Base-by-base conservation (phyloP, 2,113 vertebrate species). In the Zeus faber region DNA sequence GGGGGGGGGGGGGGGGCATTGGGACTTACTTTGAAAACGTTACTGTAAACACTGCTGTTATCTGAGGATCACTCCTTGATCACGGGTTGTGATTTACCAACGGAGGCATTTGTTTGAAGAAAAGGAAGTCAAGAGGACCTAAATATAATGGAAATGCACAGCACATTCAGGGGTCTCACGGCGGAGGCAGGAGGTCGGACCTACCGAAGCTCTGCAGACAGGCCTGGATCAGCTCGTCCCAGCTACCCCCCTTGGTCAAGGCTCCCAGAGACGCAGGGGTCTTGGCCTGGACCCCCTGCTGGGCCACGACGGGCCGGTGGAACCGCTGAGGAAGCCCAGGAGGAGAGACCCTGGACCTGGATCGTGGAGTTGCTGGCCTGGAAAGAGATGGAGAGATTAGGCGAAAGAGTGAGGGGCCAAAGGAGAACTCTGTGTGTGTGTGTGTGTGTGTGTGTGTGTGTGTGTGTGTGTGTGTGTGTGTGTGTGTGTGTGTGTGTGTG, bases 181-280 rank as follows among this genome's bases (percentile, higher is more conserved):
- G n/a, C n/a, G n/a, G n/a, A n/a, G n/a, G n/a, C n/a, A n/a, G n/a
- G n/a, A n/a, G n/a, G n/a, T n/a, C n/a, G n/a, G 53, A 81, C 89
- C 95, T 84, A 98, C 96, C 96, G 22, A 98, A 98, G 58, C 87
- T 91, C 40, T 96, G 92, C 80, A 98, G 85, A 65, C 95, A 97
- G 71, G 91, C 89, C 70, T 96, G 93, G 70, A 98, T 91, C 62
- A 98, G 91, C 62, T 95, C 94, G 71, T 98, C 94, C 87, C 96
- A 87, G 85, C 89, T 95, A 40, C 91, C 93, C 67, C 94, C 95
- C 68, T 96, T 97, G 78, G 91, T 85, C 26, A 96, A 82, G 58
- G 91, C 91, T 57, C 95, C 95, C 82, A 94, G 68, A 0, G 93
- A 85, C 84, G 92, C 91, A 79, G 88, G 90, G 43, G 88, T 72